A percentile compares a stretch with the other conserved stretches of the same genome.
Evolutionary conservation across 2,797 vertebrate species (phyloP).

Genomic region (Cryptoblepharus egeriae): DNA sequence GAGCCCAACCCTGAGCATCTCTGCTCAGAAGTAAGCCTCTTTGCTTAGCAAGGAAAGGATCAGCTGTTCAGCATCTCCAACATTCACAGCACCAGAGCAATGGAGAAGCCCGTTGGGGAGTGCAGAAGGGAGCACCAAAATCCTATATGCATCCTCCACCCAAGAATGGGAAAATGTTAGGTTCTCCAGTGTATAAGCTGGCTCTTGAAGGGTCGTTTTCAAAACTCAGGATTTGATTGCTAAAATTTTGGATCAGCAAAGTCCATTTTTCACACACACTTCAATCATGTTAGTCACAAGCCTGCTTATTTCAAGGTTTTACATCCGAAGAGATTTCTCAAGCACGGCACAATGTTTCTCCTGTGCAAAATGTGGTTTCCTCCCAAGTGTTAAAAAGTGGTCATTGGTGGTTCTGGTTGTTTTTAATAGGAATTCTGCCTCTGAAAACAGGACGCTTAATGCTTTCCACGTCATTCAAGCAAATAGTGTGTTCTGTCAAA

Average conservation of each 20-base stretch:
- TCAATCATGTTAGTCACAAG: background rate
- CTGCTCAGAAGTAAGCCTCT: no score
- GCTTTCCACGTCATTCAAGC: conserved; percentile 53
- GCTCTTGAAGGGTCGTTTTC: background rate
- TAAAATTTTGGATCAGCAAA: background rate
- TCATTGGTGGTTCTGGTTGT: background rate
- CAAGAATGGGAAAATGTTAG: background rate
- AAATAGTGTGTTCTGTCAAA: conserved; percentile 29
- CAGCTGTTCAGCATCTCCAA: no score
- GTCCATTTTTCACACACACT: background rate
- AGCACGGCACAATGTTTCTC: background rate
- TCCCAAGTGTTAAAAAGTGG: background rate
- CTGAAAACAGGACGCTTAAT: conserved; percentile 53
- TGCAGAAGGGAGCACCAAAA: background rate
- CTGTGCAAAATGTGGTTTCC: conserved; percentile 1
- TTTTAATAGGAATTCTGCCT: background rate
- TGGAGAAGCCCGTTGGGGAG: no score
- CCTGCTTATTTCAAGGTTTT: background rate
- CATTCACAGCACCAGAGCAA: no score
- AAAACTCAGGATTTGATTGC: background rate
- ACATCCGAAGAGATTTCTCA: background rate
- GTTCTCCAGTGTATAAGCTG: background rate
- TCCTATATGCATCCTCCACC: background rate
- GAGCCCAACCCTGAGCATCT: no score
- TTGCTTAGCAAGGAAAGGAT: no score